Evolutionary conservation across 2,888 invertebrate species (phyloP), one percentile per base, ranked within the genome.

Genomic region (Cantharis rufa): DNA sequence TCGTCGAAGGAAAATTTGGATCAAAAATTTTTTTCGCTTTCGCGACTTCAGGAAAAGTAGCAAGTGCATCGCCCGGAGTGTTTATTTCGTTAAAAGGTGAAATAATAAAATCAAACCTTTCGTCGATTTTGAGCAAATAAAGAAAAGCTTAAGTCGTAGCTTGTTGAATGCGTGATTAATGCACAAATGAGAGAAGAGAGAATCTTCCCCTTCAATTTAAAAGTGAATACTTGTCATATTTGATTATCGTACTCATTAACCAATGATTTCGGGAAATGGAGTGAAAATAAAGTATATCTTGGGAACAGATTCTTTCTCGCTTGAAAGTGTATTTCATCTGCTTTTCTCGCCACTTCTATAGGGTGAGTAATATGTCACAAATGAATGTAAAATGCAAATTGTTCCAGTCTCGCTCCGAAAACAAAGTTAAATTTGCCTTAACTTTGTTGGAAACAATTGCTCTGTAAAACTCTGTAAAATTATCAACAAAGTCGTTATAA

Each of bases 391-490:
- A 77, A 77, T 77, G 73, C 73, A 76, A 76, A 76, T 73, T 70
- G 71, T 16, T 63, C 64, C 64, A 70, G 63, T 27, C 28, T 69
- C 32, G 69, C 71, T 70, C 62, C 48, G 72, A 78, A 79, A 77
- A 74, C 74, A 77, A 76, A 78, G 78, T 77, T 78, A 78, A 78
- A 77, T 76, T 76, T 76, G 73, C 70, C 80, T 78, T 78, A 80
- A 81, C 80, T 80, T 76, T 79, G 76, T 80, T 80, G 79, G 78
- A 80, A 82, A 81, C 80, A 82, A 80, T 81, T 78, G 78, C 75
- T 64, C 73, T 69, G 78, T 78, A 74, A 75, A 80, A 78, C 78
- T 76, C 79, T 72, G 76, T 66, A 70, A 76, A 75, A 73, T 76
- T 78, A 76, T 73, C 73, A 77, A 72, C 72, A 70, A 64, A 73